A percentile compares a stretch with the other conserved stretches of the same genome.
phyloP scores from a whole-genome alignment of 1,140 invertebrate species.

The Elymnias hypermnestra region DNA sequence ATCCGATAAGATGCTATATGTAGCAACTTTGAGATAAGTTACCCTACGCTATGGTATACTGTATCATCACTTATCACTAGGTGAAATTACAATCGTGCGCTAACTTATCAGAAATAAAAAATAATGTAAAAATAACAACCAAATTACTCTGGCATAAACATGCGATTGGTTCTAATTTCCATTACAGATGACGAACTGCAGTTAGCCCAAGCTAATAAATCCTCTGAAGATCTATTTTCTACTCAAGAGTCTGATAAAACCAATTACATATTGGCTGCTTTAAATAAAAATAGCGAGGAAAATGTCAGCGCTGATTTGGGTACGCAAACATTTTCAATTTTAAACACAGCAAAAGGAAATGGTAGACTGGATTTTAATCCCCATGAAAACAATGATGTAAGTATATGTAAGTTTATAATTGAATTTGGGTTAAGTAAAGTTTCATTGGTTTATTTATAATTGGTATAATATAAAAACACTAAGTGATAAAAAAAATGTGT shows the following conservation, averaged over 20 bases:
- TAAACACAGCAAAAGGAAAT: slow-evolving; percentile 21
- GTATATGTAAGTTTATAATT: slow-evolving; percentile 7
- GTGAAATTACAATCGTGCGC: no score
- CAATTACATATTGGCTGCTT: background rate
- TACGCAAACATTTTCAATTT: slow-evolving; percentile 54
- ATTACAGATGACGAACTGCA: slow-evolving; percentile 58
- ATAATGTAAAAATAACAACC: no score
- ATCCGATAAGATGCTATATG: no score
- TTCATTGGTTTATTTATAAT: background rate
- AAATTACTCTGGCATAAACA: no score
- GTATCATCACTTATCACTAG: no score
- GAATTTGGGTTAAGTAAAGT: background rate
- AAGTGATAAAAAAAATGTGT: no score
- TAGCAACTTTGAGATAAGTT: no score
- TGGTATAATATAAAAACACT: no score
- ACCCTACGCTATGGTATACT: no score
- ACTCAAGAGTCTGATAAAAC: slow-evolving; percentile 35
- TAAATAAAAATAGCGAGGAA: slow-evolving; percentile 20
- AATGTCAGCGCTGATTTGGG: slow-evolving; percentile 29
- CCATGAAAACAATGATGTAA: slow-evolving; percentile 35
- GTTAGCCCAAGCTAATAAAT: slow-evolving; percentile 45
- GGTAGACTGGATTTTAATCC: slow-evolving; percentile 13
- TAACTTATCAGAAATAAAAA: no score
- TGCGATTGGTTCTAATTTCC: no score
- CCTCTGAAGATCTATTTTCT: slow-evolving; percentile 50